Percentiles rank a stretch among this genome's conserved stretches.
Evolutionary conservation across 2,113 vertebrate species (phyloP).

Genomic region (Albula glossodonta): DNA sequence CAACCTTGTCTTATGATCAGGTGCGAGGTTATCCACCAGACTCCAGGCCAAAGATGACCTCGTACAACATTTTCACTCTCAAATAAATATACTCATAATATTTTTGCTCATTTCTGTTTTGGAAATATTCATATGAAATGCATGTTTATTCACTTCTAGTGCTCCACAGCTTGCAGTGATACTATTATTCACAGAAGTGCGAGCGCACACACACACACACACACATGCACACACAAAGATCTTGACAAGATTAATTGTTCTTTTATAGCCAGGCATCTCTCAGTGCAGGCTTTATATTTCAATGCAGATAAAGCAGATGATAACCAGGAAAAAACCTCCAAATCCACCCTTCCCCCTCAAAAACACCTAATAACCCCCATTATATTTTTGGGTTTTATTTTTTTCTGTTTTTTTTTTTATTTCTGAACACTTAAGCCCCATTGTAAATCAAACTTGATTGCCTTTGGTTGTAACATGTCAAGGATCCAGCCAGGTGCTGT

Average conservation of each 20-base stretch:
- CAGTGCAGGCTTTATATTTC: not conserved
- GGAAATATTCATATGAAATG: not conserved
- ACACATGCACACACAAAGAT: not conserved
- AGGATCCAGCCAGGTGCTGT: not conserved
- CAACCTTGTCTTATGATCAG: not conserved
- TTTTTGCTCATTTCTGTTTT: not conserved
- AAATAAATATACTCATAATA: not conserved
- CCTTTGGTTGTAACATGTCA: not conserved
- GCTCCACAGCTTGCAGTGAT: not conserved
- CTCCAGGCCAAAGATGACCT: not conserved
- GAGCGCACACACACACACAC: not conserved
- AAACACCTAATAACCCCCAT: no score
- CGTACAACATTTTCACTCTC: not conserved
- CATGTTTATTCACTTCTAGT: not conserved
- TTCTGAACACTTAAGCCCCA: not conserved
- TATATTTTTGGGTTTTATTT: no score
- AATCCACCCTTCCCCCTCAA: not conserved
- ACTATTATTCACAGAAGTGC: not conserved
- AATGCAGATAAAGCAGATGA: not conserved
- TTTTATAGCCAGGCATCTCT: not conserved
- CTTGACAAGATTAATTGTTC: not conserved
- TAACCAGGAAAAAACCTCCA: not conserved
- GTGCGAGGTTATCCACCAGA: not conserved
- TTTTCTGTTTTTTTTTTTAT: not conserved
- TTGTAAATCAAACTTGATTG: not conserved